These are phyloP conservation scores for Scaptomyza tumidula DNA, from an alignment of 2,888 invertebrate species.

Conservation along the genomic window DNA sequence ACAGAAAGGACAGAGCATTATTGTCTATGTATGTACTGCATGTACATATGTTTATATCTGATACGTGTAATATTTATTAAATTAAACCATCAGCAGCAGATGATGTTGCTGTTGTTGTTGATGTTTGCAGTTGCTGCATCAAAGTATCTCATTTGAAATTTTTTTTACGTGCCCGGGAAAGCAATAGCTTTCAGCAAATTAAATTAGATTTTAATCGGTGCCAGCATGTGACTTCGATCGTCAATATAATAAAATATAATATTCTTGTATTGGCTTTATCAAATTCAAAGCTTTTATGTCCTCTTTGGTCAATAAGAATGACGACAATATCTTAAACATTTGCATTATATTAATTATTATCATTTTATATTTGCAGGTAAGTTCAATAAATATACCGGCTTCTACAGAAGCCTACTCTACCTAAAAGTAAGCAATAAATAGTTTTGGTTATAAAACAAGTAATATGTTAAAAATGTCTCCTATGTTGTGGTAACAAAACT, in stretches of 20 bases:
- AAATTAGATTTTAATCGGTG: constrained; percentile 65
- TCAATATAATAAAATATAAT: neutral
- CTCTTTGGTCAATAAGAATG: neutral
- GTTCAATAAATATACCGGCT: constrained; percentile 9
- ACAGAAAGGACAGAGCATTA: neutral
- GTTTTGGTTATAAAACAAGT: no score
- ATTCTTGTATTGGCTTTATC: neutral
- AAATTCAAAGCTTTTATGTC: neutral
- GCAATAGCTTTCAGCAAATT: constrained; percentile 71
- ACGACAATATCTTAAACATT: neutral
- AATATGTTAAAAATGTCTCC: no score
- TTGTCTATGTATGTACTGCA: neutral
- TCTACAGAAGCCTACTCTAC: neutral
- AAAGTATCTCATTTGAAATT: constrained; percentile 70
- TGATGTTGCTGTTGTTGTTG: constrained; percentile 28
- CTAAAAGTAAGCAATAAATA: constrained; percentile 24
- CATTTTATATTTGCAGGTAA: constrained; percentile 39
- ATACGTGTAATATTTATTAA: constrained; percentile 64
- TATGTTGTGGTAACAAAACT: no score
- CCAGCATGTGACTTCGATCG: constrained; percentile 3
- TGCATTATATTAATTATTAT: neutral
- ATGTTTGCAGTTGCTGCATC: constrained; percentile 33
- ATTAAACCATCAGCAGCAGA: constrained; percentile 60
- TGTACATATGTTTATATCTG: constrained; percentile 16
- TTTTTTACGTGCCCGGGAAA: constrained; percentile 64